Base-by-base conservation (phyloP, 2,797 vertebrate genomes). In the Borostomias antarcticus region DNA sequence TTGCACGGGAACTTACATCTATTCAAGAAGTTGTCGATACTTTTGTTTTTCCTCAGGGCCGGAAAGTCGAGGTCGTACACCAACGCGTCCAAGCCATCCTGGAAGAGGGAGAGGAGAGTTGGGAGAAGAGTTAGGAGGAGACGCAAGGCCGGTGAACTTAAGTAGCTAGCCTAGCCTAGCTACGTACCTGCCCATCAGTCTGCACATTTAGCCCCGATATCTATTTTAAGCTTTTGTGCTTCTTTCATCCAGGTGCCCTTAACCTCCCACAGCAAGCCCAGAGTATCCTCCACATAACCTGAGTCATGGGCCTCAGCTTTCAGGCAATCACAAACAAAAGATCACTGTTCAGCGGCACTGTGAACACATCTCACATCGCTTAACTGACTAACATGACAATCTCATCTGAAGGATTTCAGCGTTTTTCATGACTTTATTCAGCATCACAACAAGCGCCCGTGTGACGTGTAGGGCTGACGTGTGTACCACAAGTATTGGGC, bases 21-120 rank as follows among this genome's bases (percentile, higher is more conserved):
- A 92, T 95, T 99, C 90, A 99, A 92, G 88, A 99, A 99, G 91
- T 97, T 98, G 92, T 99, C 98, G 83, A 99, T 98, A 86, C 98
- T 99, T 92, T 99, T 99, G 91, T 99, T 99, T 92, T 99, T 99
- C 91, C 98, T 95, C 89, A 99, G 92, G 82, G 98, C 98, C 68
- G 98, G 98, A 81, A 99, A 99, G 93, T 99, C 97, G 86, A 99
- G 94, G 90, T 99, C 98, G 81, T 99, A 98, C 58, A 99, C 97
- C 90, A 99, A 89, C 65, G 98, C 97, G 78, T 99, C 97, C 92
- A 99, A 92, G 85, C 98, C 95, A 87, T 99, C 98, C 98, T 99
- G 84, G 19, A n/a, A 48, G n/a, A 29, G 48, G 11, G 73, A 54
- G 81, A 59, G 61, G n/a, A n/a, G n/a, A n/a, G n/a, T n/a, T 11